Conservation (phyloP, 1,140 invertebrate genomes). For the Neodiprion lecontei region DNA sequence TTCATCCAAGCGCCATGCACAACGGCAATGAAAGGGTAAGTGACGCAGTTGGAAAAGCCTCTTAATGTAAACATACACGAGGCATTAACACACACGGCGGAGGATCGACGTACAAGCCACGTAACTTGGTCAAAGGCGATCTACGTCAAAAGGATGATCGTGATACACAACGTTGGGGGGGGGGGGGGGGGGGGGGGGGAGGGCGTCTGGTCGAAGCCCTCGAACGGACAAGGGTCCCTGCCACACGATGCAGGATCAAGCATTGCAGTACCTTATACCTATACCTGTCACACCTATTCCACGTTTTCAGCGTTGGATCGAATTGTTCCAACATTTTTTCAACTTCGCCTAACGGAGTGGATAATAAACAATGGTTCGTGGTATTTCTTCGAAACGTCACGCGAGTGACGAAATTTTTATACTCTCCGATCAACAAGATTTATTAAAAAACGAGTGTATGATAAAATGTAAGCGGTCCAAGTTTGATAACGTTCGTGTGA, state of each 20-base stretch:
- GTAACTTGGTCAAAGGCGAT: neutral
- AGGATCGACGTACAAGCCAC: neutral
- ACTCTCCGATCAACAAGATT: neutral
- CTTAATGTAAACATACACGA: neutral
- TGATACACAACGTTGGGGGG: neutral
- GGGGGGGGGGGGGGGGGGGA: conserved; percentile 16
- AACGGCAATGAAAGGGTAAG: neutral
- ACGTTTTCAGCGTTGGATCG: too few species aligned
- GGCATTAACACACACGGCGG: too few species aligned
- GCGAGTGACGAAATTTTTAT: neutral
- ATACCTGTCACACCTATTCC: too few species aligned
- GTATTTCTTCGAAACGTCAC: too few species aligned
- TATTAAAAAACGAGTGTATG: too few species aligned
- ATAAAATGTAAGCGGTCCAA: too few species aligned
- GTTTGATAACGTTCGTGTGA: too few species aligned
- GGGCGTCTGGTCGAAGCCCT: conserved; percentile 35
- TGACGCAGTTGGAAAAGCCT: neutral
- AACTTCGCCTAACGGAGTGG: neutral
- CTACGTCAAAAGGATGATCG: neutral
- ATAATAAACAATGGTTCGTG: neutral
- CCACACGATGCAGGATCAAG: conserved; percentile 43
- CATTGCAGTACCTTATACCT: neutral
- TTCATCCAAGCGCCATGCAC: neutral
- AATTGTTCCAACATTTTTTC: conserved; percentile 11
- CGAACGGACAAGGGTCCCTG: conserved; percentile 30